These are phyloP conservation scores for Pterobdella sp. DNA, from an alignment of 2,888 invertebrate genomes.

Conservation along the genomic window DNA sequence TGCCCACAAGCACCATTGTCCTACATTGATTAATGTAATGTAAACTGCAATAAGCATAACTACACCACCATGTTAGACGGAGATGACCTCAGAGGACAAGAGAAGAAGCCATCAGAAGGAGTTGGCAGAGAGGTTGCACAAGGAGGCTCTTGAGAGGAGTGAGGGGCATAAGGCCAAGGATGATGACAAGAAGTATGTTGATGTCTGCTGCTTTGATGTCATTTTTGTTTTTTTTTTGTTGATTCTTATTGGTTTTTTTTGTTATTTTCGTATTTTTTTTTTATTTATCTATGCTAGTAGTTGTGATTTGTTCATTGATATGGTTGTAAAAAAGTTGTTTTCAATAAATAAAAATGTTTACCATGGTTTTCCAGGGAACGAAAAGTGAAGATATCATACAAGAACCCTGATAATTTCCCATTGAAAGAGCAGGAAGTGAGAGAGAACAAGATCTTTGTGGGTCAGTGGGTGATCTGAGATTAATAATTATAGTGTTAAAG, in stretches of 20 bases:
- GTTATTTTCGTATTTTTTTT: too few relatives aligned
- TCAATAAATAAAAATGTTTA: too few relatives aligned
- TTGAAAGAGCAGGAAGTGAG: slow-evolving; percentile 79
- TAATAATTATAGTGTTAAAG: background rate
- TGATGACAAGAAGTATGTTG: slow-evolving; percentile 38
- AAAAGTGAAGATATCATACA: slow-evolving; percentile 36
- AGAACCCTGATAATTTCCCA: slow-evolving; percentile 57
- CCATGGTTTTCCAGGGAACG: slow-evolving; percentile 39
- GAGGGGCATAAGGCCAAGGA: slow-evolving; percentile 40
- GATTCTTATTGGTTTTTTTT: too few relatives aligned
- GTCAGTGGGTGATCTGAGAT: slow-evolving; percentile 54
- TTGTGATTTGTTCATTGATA: too few relatives aligned
- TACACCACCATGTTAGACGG: slow-evolving; percentile 57
- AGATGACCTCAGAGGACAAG: slow-evolving; percentile 92
- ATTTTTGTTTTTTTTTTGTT: too few relatives aligned
- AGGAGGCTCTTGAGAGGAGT: slow-evolving; percentile 81
- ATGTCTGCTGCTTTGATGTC: too few relatives aligned
- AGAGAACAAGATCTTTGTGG: slow-evolving; percentile 78
- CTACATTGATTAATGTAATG: background rate
- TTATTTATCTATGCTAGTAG: too few relatives aligned
- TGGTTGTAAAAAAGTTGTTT: too few relatives aligned
- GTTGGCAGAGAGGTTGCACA: slow-evolving; percentile 78
- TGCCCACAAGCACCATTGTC: background rate
- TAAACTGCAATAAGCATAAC: background rate
- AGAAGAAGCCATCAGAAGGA: slow-evolving; percentile 92